Evolutionary conservation across 2,113 vertebrate genomes (phyloP).

Genomic region (Oryzias celebensis): DNA sequence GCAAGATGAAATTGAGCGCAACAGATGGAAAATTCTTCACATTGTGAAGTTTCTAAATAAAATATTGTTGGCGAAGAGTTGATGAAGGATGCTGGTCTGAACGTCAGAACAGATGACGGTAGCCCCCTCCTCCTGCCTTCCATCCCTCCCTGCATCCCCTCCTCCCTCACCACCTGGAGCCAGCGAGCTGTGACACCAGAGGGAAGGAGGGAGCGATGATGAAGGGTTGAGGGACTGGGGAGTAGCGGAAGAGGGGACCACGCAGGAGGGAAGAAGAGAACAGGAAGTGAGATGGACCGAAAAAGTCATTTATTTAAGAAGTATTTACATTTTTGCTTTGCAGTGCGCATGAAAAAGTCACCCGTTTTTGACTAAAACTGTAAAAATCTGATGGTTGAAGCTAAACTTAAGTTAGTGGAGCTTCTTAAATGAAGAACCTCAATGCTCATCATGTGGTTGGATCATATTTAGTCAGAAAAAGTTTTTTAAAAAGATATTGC

Average conservation of each 20-base stretch:
- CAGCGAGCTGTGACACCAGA: constrained; percentile 76
- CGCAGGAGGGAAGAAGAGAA: constrained; percentile 25
- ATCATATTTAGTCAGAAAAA: no score
- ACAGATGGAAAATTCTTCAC: background rate
- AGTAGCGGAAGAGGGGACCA: constrained; percentile 19
- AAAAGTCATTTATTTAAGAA: background rate
- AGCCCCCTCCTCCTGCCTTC: constrained; percentile 44
- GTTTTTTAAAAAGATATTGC: no score
- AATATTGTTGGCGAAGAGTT: background rate
- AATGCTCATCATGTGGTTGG: no score
- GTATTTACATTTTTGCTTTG: background rate
- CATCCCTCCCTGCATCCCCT: constrained; percentile 50
- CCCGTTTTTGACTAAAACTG: no score
- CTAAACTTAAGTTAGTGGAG: no score
- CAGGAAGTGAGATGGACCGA: background rate
- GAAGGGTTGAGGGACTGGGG: constrained; percentile 63
- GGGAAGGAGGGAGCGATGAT: constrained; percentile 62
- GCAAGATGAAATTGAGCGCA: no score
- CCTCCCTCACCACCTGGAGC: constrained; percentile 79
- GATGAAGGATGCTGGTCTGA: constrained; percentile 37
- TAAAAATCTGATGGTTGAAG: no score
- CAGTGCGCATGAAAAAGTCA: no score
- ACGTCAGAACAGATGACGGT: constrained; percentile 70
- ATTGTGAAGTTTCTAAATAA: background rate
- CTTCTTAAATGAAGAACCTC: no score